Base-by-base conservation (phyloP, 1,140 invertebrate species). In the Dolichoris vasculosae region DNA sequence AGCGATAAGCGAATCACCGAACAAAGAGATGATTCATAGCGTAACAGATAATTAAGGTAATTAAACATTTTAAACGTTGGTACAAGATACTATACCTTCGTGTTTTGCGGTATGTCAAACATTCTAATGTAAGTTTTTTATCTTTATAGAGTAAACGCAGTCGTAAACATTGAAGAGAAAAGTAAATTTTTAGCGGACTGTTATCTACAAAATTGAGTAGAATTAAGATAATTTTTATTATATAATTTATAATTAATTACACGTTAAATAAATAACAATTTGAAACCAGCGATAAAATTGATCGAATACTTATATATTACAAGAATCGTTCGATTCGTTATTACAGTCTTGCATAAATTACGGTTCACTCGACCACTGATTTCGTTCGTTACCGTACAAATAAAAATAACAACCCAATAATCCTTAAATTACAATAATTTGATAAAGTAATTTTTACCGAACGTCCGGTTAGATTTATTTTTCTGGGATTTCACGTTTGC, bases 221-320 rank as follows among this genome's bases (percentile, higher is more conserved):
- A 73, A 73, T 43, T 73, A 73, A 73, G 40, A 73, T 73, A 43
- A n/a, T 38, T 43, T 73, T 71, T 73, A 73, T 43, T n/a, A 1
- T 26, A 20, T 0, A 43, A 43, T 26, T 43, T 43, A 9, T 73
- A 73, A 38, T 73, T 73, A 73, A 73, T 73, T 38, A 43, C 17
- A 9, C 69, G 69, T 43, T 73, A 43, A 43, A 73, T 73, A 43
- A 23, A 43, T 32, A 73, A 11, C 9, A 32, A 30, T 35, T 67
- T 67, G 30, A 32, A 67, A 13, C 23, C 20, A 26, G 55, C 9
- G 55, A 2, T 59, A 59, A 59, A 59, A 59, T 59, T 26, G 13
- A 59, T 26, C 13, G 55, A 59, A 59, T 4, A 59, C 23, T 55
- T 55, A 26, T 59, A 26, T 13, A 59, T 59, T 59, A 26, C 55